Percentiles rank a stretch among this genome's conserved stretches.
These are phyloP conservation scores for Acanthurus tractus DNA, from an alignment of 2,797 vertebrate species.

Conservation along the genomic window DNA sequence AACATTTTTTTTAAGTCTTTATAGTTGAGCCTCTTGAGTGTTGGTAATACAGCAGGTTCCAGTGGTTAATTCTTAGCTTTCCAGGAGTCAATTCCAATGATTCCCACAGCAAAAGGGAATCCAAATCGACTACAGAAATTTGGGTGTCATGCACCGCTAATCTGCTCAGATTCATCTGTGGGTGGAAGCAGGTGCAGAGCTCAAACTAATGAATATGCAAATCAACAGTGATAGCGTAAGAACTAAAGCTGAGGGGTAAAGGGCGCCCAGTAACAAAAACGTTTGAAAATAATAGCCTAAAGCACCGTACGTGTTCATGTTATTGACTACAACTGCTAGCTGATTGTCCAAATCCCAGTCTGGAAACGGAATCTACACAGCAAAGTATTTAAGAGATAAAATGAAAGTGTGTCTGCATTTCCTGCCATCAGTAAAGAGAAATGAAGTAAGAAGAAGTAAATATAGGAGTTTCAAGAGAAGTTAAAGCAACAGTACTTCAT, in stretches of 20 bases:
- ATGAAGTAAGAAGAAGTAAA: neutral
- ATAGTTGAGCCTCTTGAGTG: slow-evolving; percentile 14
- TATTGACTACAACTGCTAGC: slow-evolving; percentile 1
- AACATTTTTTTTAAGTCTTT: neutral
- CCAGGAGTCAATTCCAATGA: slow-evolving; percentile 43
- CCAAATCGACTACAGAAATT: slow-evolving; percentile 53
- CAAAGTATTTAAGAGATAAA: neutral
- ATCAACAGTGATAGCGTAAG: slow-evolving; percentile 38
- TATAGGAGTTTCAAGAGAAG: neutral
- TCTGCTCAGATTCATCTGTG: slow-evolving; percentile 64
- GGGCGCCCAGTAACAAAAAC: slow-evolving; percentile 32
- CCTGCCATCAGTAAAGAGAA: neutral
- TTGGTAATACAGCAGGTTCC: slow-evolving; percentile 28
- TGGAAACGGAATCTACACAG: neutral
- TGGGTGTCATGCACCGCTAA: slow-evolving; percentile 51
- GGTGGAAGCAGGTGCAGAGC: slow-evolving; percentile 67
- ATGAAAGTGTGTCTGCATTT: neutral
- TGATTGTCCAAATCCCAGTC: slow-evolving; percentile 2
- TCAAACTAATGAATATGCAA: slow-evolving; percentile 71
- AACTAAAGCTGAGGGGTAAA: slow-evolving; percentile 52
- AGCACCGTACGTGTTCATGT: neutral
- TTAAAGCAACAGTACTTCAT: neutral
- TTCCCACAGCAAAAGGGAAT: slow-evolving; percentile 40
- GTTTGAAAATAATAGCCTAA: slow-evolving; percentile 17
- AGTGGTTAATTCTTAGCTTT: slow-evolving; percentile 41